Base-by-base conservation (phyloP, 2,797 vertebrate genomes). In the Nannoperca obscura region DNA sequence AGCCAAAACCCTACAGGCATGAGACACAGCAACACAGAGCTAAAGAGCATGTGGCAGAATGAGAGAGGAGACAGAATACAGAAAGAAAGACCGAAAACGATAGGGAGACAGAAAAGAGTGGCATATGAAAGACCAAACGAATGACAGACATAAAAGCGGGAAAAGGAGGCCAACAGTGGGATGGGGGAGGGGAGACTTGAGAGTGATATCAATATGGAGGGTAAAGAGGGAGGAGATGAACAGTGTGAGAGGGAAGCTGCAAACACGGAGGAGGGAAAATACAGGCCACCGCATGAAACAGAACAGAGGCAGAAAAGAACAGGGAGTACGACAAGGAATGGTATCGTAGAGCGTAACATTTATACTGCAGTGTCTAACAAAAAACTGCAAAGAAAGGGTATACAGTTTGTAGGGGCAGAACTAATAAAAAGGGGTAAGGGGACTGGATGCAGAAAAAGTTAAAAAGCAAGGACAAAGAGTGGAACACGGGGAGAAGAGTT, bases 1-100 rank as follows among this genome's bases (percentile, higher is more conserved):
- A 80, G 77, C 81, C 59, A 62, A 82, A 78, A 81, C 86, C 90
- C 91, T 55, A 89, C 81, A 91, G 93, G 90, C 92, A 89, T 75
- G 67, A 75, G 52, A 62, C 74, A 36, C 61, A 68, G 66, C 49
- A 77, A 69, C 49, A 20, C 59, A 54, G 62, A 66, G 83, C 60
- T 65, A 69, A 68, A 81, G 62, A 86, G 78, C 83, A 78, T 80
- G 84, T 78, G 70, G 72, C 72, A 58, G 72, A 84, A 49, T 3
- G 49, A 74, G 54, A 79, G 49, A 78, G 34, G 30, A 32, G 63
- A 61, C 32, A 52, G 62, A 73, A 69, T 3, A 66, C 40, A 61
- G 59, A 47, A 68, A 65, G 57, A 74, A 44, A 44, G 47, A 59
- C 53, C 62, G 74, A 74, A 77, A 80, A 76, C 1, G 49, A 80